Base-by-base conservation (phyloP, 2,113 vertebrate genomes). In the Spilogale gracilis region DNA sequence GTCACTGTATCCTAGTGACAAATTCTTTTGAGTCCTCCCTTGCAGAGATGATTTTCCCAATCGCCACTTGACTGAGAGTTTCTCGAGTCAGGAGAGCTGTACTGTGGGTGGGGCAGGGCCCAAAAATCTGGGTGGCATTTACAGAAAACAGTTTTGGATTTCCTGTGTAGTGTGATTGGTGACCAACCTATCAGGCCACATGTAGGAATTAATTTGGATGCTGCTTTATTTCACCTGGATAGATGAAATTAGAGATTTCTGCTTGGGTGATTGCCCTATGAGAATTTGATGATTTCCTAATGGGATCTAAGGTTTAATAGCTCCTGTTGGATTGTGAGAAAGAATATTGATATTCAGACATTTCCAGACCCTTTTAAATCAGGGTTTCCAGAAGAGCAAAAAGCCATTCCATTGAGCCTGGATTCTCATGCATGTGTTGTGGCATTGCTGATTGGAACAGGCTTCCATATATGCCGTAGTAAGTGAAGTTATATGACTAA, bases 231-330 rank as follows among this genome's bases (percentile, higher is more conserved):
- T 98, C 94, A 98, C 93, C 96, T 91, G 93, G 95, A 86, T 97
- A 88, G n/a, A 96, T 96, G 96, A 96, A 97, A 97, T 97, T 95
- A 97, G 52, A 20, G 20, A 52, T 21, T 86, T 45, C 38, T 86
- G 67, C 2, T 0, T 83, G 69, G 32, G 30, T 67, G 38, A 78
- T 6, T 6, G 10, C 60, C 95, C 67, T 95, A 0, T 86, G 95
- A 97, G 97, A 98, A 95, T 56, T 81, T 91, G 80, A 89, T 98
- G 96, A 96, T 97, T 98, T 98, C 97, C 97, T 98, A 95, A 90
- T 98, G 91, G 97, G 94, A 82, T 85, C 17, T 89, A 48, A 8
- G 21, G 12, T 96, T 96, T 94, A 96, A 97, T 97, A 56, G 10
- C 48, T 11, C 92, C 93, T 95, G 87, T 98, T 98, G 96, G 90